These are phyloP conservation scores for Rhorus exstirpatorius DNA, from an alignment of 2,888 invertebrate genomes.

Conservation along the genomic window DNA sequence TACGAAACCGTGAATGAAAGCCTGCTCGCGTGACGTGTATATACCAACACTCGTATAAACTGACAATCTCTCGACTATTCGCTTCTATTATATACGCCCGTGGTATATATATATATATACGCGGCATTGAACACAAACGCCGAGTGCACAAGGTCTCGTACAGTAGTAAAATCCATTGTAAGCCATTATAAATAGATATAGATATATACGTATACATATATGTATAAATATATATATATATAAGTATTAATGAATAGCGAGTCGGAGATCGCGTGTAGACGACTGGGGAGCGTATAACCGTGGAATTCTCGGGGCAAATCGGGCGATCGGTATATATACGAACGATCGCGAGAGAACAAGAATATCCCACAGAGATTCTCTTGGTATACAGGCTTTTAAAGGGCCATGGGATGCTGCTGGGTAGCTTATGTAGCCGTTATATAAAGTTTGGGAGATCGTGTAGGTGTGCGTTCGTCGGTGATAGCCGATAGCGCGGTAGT, in stretches of 20 bases:
- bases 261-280: background rate
- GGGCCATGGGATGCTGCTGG: constrained; percentile 52
- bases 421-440: background rate
- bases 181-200: too few species aligned
- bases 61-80: constrained; percentile 22
- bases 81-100: background rate
- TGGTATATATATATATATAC: too few species aligned
- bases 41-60: constrained; percentile 1
- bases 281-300: background rate
- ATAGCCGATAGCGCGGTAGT: constrained; percentile 34
- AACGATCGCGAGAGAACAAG: constrained; percentile 34
- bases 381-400: constrained; percentile 55
- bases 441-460: too few species aligned
- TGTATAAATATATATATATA: too few species aligned
- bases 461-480: constrained; percentile 6
- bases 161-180: too few species aligned
- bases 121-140: too few species aligned
- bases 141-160: too few species aligned
- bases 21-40: constrained; percentile 37
- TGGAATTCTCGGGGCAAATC: background rate
- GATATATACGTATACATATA: too few species aligned
- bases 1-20: constrained; percentile 60
- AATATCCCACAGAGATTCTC: constrained; percentile 37
- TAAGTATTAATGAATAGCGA: background rate
- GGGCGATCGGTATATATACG: constrained; percentile 20